Percentiles rank a stretch among this genome's conserved stretches.
Conservation (phyloP, 2,888 invertebrate genomes). For the Meliscaeva auricollis region DNA sequence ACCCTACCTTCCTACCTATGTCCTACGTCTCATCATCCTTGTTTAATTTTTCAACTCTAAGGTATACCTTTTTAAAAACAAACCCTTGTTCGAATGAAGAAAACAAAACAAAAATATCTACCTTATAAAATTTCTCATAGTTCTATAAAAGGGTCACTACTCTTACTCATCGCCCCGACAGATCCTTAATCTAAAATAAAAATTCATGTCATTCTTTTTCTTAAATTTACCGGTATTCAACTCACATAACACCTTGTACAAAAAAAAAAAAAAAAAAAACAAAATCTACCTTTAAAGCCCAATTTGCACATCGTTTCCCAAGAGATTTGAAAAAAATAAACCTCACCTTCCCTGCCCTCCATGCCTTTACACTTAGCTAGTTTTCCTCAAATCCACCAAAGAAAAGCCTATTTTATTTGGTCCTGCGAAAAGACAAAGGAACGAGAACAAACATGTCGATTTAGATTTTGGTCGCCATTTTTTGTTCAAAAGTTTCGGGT, state of each 20-base stretch:
- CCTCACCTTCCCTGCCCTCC: neutral
- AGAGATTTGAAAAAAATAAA: conserved; percentile 3
- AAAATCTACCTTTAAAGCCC: conserved; percentile 31
- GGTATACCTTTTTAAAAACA: neutral
- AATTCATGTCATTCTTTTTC: conserved; percentile 63
- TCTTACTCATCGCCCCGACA: conserved; percentile 22
- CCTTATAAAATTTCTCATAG: conserved; percentile 48
- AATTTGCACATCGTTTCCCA: conserved; percentile 49
- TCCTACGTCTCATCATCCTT: neutral
- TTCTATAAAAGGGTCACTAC: conserved; percentile 14
- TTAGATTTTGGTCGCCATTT: conserved; percentile 27
- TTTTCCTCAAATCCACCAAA: conserved; percentile 49
- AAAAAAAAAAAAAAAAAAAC: neutral
- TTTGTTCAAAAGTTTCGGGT: neutral
- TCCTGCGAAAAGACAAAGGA: conserved; percentile 9
- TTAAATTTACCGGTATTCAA: conserved; percentile 33
- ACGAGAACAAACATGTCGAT: conserved; percentile 19
- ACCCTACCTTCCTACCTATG: neutral
- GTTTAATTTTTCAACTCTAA: conserved; percentile 10
- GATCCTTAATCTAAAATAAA: conserved; percentile 61
- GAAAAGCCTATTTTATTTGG: conserved; percentile 22
- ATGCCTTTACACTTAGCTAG: neutral
- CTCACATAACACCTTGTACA: conserved; percentile 21
- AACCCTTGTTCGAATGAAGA: neutral
- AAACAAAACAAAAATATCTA: conserved; percentile 19